A percentile compares a stretch with the other conserved stretches of the same genome.
These are phyloP conservation scores for Prenolepis imparis DNA, from an alignment of 2,888 invertebrate species.

Conservation along the genomic window DNA sequence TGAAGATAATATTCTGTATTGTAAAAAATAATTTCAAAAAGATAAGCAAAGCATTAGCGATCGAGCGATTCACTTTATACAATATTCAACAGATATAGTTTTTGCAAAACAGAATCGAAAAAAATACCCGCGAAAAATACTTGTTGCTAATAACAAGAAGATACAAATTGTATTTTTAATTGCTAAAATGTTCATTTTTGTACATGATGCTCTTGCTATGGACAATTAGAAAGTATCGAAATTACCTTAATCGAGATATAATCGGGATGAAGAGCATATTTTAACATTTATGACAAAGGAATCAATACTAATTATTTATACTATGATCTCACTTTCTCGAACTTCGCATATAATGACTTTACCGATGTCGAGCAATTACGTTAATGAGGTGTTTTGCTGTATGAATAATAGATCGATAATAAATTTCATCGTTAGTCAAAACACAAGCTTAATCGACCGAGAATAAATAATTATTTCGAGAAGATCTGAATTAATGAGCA, in stretches of 20 bases:
- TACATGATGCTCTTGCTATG: neutral
- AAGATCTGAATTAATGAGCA: neutral
- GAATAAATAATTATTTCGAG: neutral
- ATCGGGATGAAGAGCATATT: neutral
- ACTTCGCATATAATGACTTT: neutral
- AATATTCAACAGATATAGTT: neutral
- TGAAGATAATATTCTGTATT: too few species aligned
- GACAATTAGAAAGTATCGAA: neutral
- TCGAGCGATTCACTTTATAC: neutral
- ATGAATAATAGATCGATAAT: constrained; percentile 45
- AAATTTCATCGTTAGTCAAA: neutral
- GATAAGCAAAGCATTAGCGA: neutral
- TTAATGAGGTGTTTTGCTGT: constrained; percentile 22
- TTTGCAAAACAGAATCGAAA: neutral
- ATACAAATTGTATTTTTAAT: neutral
- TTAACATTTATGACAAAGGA: neutral
- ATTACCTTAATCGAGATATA: neutral
- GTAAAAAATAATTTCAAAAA: neutral
- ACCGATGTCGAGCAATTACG: neutral
- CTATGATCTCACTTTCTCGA: constrained; percentile 2
- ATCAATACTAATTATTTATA: neutral
- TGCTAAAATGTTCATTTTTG: neutral
- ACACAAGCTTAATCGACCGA: neutral
- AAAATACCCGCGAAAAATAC: neutral
- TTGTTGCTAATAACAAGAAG: neutral